Percentiles rank a stretch among this genome's conserved stretches.
phyloP scores from a whole-genome alignment of 2,113 vertebrate genomes.

The Perca fluviatilis region DNA sequence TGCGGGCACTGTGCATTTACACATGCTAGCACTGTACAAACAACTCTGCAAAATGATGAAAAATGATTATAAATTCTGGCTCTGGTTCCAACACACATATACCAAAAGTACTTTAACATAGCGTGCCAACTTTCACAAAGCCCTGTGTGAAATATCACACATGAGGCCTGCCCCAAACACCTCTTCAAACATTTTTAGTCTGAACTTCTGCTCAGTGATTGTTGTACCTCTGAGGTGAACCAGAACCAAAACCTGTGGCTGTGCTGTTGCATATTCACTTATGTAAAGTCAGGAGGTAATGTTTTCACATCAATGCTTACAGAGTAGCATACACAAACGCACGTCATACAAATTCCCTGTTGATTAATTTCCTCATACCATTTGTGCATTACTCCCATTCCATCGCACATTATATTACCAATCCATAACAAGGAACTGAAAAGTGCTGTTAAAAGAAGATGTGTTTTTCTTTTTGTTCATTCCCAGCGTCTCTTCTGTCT shows the following conservation, averaged over 20 bases:
- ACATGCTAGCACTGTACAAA: not conserved
- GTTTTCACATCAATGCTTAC: not conserved
- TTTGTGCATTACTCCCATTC: not conserved
- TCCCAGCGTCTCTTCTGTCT: slow-evolving; percentile 24
- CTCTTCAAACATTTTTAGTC: slow-evolving; percentile 39
- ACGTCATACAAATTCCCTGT: not conserved
- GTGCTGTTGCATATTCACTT: not conserved
- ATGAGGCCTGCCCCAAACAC: slow-evolving; percentile 32
- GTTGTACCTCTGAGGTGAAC: not conserved
- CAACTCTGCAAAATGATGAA: not conserved
- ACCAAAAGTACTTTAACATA: slow-evolving; percentile 26
- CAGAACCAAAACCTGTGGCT: not conserved
- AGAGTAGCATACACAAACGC: not conserved
- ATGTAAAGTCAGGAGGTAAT: not conserved
- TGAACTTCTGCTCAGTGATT: slow-evolving; percentile 3
- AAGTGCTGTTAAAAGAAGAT: slow-evolving; percentile 6
- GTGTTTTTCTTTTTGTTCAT: slow-evolving; percentile 37
- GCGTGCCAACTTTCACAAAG: slow-evolving; percentile 46
- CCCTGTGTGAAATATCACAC: slow-evolving; percentile 71
- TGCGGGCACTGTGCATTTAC: not conserved
- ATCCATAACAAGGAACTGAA: slow-evolving; percentile 13
- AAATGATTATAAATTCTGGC: not conserved
- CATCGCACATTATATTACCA: not conserved
- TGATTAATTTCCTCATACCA: not conserved
- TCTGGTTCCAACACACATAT: slow-evolving; percentile 6